Base-by-base conservation (phyloP, 2,797 vertebrate genomes). In the Propithecus deckenii region DNA sequence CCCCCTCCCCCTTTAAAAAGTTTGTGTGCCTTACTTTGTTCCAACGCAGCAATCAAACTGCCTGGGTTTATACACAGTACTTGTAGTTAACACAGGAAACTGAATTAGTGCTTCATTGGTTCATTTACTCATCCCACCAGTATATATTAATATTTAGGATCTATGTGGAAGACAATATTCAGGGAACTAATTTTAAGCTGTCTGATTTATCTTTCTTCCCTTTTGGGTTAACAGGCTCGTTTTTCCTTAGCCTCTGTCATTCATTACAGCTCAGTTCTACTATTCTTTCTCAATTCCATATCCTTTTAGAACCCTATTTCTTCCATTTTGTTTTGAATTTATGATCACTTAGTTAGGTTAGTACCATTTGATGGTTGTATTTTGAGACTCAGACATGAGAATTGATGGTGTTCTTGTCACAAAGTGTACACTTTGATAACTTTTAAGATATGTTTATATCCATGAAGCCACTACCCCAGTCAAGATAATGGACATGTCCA, bases 251-350 rank as follows among this genome's bases (percentile, higher is more conserved):
- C 8, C 28, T 92, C 32, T 94, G 30, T 43, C 23, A 55, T 86
- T 94, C 25, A 61, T 93, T 92, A 67, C 2, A 91, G 35, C 57
- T 96, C 30, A 88, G 9, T 91, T 88, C 23, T 95, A 38, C 2
- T 80, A 1, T 85, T 91, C 65, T 95, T 90, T 91, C 50, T 94
- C 61, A 93, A 32, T 90, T 78, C 17, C 25, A 32, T 23, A 38
- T 48, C 20, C 22, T 95, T 90, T 92, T 59, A 46, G 59, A 96
- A 92, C 9, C 5, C 22, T 61, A 25, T 67, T 72, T 30, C 48
- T 61, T 75, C 52, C 72, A 87, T 89, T 30, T 78, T 94, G 55
- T 72, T 93, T 96, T 85, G 57, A 95, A 89, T 95, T 96, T 96
- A 32, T 94, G 18, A 65, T 85, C 30, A 61, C 43, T 79, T 91